Conservation (phyloP, 37 sponge, comb jelly and placozoan genomes). For the Diacarnus erythraeanus region DNA sequence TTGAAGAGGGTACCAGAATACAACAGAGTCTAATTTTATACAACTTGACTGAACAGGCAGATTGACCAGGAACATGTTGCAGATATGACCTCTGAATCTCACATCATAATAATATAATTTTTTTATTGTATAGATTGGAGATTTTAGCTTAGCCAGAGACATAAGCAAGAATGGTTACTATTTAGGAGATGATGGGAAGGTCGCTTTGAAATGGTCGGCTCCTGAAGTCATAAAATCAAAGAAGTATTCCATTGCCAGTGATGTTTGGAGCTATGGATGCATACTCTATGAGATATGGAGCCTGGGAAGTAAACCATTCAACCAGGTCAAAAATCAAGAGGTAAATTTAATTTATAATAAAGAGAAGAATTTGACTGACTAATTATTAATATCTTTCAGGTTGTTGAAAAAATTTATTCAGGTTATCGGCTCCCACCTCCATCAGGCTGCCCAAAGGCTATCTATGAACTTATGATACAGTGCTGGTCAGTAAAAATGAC, state of each 20-base stretch:
- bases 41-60: no score
- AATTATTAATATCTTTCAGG: constrained; percentile 13
- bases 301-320: constrained; percentile 38
- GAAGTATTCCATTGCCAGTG: constrained; percentile 58
- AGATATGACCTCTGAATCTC: neutral
- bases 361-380: neutral
- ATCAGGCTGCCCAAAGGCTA: constrained; percentile 25
- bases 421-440: constrained; percentile 44
- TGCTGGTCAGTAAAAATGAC: constrained; percentile 28
- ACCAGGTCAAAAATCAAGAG: constrained; percentile 8
- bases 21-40: no score
- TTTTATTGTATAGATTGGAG: constrained; percentile 49
- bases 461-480: constrained; percentile 33
- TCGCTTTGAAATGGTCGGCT: constrained; percentile 85
- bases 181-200: constrained; percentile 28
- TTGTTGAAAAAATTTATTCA: constrained; percentile 3
- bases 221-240: constrained; percentile 54
- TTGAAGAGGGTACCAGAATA: no score
- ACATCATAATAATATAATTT: no score
- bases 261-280: constrained; percentile 54
- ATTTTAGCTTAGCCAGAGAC: constrained; percentile 78
- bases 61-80: no score
- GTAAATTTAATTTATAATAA: no score
- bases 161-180: constrained; percentile 43
- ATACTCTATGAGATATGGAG: constrained; percentile 57